phyloP scores from a whole-genome alignment of 2,888 invertebrate species.

The Apamea crenata region DNA sequence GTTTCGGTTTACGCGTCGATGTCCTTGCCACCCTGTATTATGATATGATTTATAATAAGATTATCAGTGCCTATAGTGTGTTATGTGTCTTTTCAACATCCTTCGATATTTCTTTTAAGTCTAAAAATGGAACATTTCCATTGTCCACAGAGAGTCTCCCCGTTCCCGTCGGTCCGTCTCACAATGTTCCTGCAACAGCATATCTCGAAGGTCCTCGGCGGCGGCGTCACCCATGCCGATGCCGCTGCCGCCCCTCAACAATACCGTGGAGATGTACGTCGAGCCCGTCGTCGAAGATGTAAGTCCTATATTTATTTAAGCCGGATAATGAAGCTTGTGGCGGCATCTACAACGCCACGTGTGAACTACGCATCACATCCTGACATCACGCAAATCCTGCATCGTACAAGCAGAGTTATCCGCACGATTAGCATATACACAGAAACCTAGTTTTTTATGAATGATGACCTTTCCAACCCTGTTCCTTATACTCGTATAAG shows the following conservation, averaged over 20 bases:
- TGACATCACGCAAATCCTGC: not conserved
- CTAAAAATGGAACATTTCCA: not conserved
- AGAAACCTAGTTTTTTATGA: no score
- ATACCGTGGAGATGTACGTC: conserved; percentile 89
- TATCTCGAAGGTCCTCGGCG: conserved; percentile 85
- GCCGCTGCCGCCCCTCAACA: conserved; percentile 87
- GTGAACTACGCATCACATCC: not conserved
- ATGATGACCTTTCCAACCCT: not conserved
- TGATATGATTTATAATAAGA: not conserved
- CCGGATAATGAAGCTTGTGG: no score
- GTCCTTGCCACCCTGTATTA: not conserved
- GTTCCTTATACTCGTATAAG: not conserved
- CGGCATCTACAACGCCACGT: not conserved
- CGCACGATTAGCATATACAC: not conserved
- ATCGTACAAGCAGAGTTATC: not conserved
- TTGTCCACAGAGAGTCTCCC: conserved; percentile 87
- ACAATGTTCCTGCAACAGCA: conserved; percentile 88
- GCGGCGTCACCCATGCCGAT: conserved; percentile 83
- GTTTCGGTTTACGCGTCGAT: not conserved
- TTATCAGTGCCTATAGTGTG: not conserved
- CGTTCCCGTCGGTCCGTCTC: conserved; percentile 88
- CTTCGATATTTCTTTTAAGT: not conserved
- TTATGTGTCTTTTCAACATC: not conserved
- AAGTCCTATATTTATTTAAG: conserved; percentile 71
- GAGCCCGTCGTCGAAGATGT: conserved; percentile 89